Evolutionary conservation across 2,888 invertebrate genomes (phyloP), one percentile per base, ranked within the genome.

Genomic region (Patella ulyssiponensis): DNA sequence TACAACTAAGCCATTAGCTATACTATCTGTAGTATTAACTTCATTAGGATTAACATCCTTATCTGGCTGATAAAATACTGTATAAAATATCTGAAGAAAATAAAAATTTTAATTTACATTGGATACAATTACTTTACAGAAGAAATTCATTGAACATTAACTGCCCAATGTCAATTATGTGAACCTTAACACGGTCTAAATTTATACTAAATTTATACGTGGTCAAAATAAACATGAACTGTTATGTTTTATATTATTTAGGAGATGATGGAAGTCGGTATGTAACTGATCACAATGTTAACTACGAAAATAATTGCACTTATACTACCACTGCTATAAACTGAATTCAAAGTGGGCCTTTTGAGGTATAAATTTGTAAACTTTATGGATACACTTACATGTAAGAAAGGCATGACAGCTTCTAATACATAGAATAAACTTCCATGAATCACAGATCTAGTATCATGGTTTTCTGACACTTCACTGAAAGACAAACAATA

Each of bases 361-460:
- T 27, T 27, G 17, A 71, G 27, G 7, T 14, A 23, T 12, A 23
- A 17, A 27, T 71, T 9, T n/a, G 9, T 71, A 17, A 23, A 23
- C 17, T 23, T 11, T 23, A 9, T 71, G 17, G 7, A n/a, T 23
- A 23, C 17, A 76, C 74, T 80, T 83, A 89, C 90, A 83, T 88
- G 88, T 33, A 91, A 77, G 74, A 91, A 89, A 7, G 91, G 91
- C 82, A 91, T 82, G 44, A 88, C 88, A 11, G 88, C 90, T 69
- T 91, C 91, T 53, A 91, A 83, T 15, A 91, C 78, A 82, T 90
- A 91, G 82, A 88, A 90, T 44, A 91, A 83, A 23, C 86, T 88
- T 75, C 88, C 86, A 76, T 90, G 89, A 69, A 90, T 87, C 12
- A 86, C 82, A n/a, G 86, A 82, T 53, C 83, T 82, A 0, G 84